Base-by-base conservation (phyloP, 2,797 vertebrate species). In the Coregonus sp. region DNA sequence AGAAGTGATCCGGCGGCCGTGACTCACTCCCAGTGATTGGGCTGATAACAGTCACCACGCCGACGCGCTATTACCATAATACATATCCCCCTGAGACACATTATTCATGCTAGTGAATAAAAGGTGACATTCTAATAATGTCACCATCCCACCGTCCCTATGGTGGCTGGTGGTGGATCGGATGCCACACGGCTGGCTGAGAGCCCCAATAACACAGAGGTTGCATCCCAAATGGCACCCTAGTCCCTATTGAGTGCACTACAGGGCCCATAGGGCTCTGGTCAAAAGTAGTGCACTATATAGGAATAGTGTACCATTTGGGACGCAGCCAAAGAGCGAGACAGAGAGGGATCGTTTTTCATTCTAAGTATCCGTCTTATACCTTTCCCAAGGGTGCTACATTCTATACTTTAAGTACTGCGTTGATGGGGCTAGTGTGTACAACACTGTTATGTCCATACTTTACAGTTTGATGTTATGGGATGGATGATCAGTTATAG, bases 111-210 rank as follows among this genome's bases (percentile, higher is more conserved):
- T 20, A 52, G 70, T 78, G 81, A 86, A 89, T 82, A 82, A 85
- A 88, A 86, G 89, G 82, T 89, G 89, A 85, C 84, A 89, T 88
- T 89, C 76, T 85, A 81, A 90, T 88, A 88, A 90, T 86, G 86
- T 81, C 84, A 85, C 74, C 52, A 35, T 72, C 71, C 74, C 25
- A 65, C 70, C 69, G 20, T 67, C 65, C 14, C 65, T n/a, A 18
- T n/a, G 15, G 54, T 59, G 54, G 15, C 54, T 2, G 29, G 14
- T 67, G 65, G 14, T 15, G 65, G 65, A 7, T 67, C 29, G 31
- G 65, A 67, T n/a, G 54, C 65, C 31, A 67, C 65, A 35, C 18
- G 29, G 15, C 33, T 15, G 65, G 29, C 63, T 29, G 65, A 35
- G 11, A 67, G 31, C 14, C 31, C 65, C 25, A 67, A 33, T 16